Conservation (phyloP, 2,888 invertebrate genomes). For the Tineola bisselliella region DNA sequence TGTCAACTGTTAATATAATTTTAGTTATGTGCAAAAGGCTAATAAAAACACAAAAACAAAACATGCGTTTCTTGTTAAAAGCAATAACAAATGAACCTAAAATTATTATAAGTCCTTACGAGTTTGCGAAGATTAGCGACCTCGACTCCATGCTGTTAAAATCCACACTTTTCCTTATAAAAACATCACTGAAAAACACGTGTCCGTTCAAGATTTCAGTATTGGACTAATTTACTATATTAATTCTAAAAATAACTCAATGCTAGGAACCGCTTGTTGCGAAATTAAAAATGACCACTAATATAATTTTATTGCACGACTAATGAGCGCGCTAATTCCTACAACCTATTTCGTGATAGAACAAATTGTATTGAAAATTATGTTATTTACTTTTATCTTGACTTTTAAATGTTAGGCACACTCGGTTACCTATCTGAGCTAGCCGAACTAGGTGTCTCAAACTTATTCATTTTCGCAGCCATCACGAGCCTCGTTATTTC, state of each 20-base stretch:
- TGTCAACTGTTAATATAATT: too few species aligned
- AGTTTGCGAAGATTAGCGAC: slow-evolving; percentile 44
- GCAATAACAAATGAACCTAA: neutral
- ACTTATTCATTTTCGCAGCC: slow-evolving; percentile 69
- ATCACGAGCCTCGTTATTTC: slow-evolving; percentile 30
- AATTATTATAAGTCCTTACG: slow-evolving; percentile 29
- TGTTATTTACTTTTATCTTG: slow-evolving; percentile 18
- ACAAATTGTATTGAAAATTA: neutral
- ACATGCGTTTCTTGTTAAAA: neutral
- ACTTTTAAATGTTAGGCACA: slow-evolving; percentile 33
- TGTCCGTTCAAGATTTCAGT: slow-evolving; percentile 36
- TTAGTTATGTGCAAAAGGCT: too few species aligned
- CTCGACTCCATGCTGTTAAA: slow-evolving; percentile 39
- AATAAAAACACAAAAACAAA: too few species aligned
- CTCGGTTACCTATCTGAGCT: slow-evolving; percentile 84
- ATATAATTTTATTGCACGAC: neutral
- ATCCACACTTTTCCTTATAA: slow-evolving; percentile 12
- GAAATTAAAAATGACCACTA: neutral
- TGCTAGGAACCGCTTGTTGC: neutral
- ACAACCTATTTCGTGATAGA: neutral
- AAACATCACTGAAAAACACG: slow-evolving; percentile 33
- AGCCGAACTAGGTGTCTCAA: slow-evolving; percentile 89
- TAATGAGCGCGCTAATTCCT: neutral
- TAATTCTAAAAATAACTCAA: slow-evolving; percentile 62
- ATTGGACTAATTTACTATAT: slow-evolving; percentile 53